Percentiles rank a stretch among this genome's conserved stretches.
Conservation (phyloP, 2,888 invertebrate genomes). For the Nasonovia ribisnigri region DNA sequence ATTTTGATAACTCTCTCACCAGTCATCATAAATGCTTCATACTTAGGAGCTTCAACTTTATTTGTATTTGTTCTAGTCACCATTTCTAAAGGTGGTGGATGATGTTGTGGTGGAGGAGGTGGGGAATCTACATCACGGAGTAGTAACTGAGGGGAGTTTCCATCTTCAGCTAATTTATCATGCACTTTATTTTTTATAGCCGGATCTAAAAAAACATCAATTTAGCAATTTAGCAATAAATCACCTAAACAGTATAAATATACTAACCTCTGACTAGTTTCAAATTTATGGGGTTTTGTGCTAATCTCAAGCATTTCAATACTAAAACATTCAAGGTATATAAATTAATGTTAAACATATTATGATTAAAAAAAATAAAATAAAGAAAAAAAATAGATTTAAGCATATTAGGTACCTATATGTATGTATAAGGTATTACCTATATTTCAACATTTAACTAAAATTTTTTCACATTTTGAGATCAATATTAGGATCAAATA, state of each 20-base stretch:
- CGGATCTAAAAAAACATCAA: constrained; percentile 78
- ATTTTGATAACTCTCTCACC: constrained; percentile 95
- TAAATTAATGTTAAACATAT: constrained; percentile 1
- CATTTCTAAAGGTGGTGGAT: constrained; percentile 68
- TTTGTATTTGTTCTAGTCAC: constrained; percentile 66
- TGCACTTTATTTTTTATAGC: constrained; percentile 79
- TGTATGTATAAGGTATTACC: not conserved
- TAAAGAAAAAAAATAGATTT: not conserved
- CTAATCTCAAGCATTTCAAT: constrained; percentile 92
- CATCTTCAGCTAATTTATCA: constrained; percentile 69
- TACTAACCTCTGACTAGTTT: constrained; percentile 90
- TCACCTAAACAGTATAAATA: not conserved
- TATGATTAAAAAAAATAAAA: not conserved
- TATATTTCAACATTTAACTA: not conserved
- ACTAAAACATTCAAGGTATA: constrained; percentile 76
- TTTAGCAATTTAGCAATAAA: not conserved
- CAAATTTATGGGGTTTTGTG: constrained; percentile 89
- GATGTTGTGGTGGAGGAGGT: constrained; percentile 67
- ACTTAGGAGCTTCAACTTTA: constrained; percentile 73
- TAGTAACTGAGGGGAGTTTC: constrained; percentile 69
- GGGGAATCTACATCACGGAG: constrained; percentile 67
- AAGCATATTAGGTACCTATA: not conserved
- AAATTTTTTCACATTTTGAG: not conserved
- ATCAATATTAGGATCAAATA: not conserved
- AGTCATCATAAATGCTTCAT: constrained; percentile 98